These are phyloP conservation scores for Papilio elwesi DNA, from an alignment of 2,888 invertebrate species.

Conservation along the genomic window DNA sequence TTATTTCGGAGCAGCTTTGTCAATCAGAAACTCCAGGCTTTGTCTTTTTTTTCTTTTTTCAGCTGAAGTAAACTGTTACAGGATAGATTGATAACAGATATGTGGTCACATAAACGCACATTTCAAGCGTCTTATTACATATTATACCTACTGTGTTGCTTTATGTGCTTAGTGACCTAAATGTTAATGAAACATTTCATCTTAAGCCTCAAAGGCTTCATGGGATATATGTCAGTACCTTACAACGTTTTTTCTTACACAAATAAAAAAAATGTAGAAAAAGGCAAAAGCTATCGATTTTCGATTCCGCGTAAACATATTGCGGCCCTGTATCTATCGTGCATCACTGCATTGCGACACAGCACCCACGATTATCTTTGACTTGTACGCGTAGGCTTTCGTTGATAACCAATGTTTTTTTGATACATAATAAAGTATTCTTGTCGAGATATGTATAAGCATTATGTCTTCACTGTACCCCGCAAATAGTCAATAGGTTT, in stretches of 20 bases:
- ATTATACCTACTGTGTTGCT: background rate
- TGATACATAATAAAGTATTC: background rate
- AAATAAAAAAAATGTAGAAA: background rate
- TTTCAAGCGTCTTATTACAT: background rate
- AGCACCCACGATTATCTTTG: slow-evolving; percentile 9
- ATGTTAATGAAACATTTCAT: background rate
- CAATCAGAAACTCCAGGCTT: no score
- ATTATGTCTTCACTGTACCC: background rate
- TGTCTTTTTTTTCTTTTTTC: no score
- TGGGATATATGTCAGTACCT: background rate
- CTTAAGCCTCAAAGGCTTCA: background rate
- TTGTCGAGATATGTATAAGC: background rate
- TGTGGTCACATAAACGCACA: background rate
- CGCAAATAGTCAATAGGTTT: no score
- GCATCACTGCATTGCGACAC: slow-evolving; percentile 36
- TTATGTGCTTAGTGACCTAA: background rate
- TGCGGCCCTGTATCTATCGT: slow-evolving; percentile 1
- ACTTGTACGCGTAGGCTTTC: background rate
- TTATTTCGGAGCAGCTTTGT: no score
- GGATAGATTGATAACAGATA: no score
- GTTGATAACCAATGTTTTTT: slow-evolving; percentile 4
- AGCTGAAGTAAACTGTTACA: no score
- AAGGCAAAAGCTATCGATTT: background rate
- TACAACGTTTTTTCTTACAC: background rate
- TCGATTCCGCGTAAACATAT: background rate